Evolutionary conservation across 1,140 invertebrate species (phyloP).

Genomic region (Macrocentrus cingulum): DNA sequence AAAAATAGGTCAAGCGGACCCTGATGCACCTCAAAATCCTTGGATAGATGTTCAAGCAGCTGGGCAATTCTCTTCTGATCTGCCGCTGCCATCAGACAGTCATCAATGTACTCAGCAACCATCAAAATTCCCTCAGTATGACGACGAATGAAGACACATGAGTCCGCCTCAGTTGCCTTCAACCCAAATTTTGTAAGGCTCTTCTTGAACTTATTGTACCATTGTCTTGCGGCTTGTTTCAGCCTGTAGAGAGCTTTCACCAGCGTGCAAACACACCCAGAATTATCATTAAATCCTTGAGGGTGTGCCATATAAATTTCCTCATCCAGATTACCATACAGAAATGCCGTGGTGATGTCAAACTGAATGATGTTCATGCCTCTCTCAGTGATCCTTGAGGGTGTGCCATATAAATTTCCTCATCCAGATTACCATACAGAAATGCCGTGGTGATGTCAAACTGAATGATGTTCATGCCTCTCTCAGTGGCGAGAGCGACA

Average conservation of each 20-base stretch:
- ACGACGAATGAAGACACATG: conserved; percentile 44
- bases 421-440: conserved; percentile 42
- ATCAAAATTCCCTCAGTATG: conserved; percentile 35
- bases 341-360: conserved; percentile 50
- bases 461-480: conserved; percentile 10
- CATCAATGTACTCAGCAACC: conserved; percentile 57
- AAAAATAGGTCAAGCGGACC: background rate
- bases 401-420: conserved; percentile 44
- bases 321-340: conserved; percentile 44
- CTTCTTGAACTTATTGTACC: conserved; percentile 22
- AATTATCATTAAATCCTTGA: conserved; percentile 38
- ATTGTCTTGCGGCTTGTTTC: conserved; percentile 31
- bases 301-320: conserved; percentile 46
- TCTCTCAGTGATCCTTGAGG: conserved; percentile 40
- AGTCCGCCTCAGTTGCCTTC: conserved; percentile 39
- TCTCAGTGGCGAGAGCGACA: conserved; percentile 34
- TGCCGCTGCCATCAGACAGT: conserved; percentile 43
- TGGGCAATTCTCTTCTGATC: background rate
- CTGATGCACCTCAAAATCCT: conserved; percentile 3
- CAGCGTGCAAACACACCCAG: conserved; percentile 33
- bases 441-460: conserved; percentile 52
- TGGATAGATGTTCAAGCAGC: background rate
- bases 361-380: conserved; percentile 27
- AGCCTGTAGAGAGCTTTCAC: conserved; percentile 38
- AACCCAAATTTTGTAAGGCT: conserved; percentile 45